phyloP scores from a whole-genome alignment of 2,113 vertebrate genomes.

The Antennarius striatus region DNA sequence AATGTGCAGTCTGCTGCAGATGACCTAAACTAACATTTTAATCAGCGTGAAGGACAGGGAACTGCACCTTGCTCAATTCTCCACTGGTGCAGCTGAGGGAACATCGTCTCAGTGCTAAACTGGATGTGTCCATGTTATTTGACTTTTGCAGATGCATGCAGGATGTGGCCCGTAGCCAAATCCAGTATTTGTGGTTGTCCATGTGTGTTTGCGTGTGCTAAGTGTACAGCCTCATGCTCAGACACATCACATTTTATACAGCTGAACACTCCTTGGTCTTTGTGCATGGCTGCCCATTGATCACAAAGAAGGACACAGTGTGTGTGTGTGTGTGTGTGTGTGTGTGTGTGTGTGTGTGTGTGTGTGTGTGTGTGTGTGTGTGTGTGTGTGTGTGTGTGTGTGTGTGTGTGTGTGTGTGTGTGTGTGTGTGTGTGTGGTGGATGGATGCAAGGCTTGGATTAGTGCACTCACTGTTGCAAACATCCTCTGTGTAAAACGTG shows the following conservation, averaged over 20 bases:
- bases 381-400: conserved; percentile 26
- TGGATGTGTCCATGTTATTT: conserved; percentile 51
- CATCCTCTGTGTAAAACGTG: background rate
- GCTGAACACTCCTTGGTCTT: conserved; percentile 57
- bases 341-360: conserved; percentile 18
- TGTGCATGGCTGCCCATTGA: conserved; percentile 76
- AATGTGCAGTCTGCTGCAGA: conserved; percentile 49
- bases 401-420: background rate
- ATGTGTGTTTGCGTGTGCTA: conserved; percentile 26
- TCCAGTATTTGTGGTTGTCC: conserved; percentile 23
- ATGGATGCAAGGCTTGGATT: conserved; percentile 5
- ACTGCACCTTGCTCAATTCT: conserved; percentile 36
- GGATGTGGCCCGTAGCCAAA: conserved; percentile 59
- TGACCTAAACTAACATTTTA: conserved; percentile 63
- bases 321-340: conserved; percentile 24
- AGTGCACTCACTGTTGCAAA: conserved; percentile 6
- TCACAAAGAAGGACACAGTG: conserved; percentile 43
- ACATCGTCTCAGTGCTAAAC: conserved; percentile 19
- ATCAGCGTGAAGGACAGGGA: conserved; percentile 66
- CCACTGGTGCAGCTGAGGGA: conserved; percentile 49
- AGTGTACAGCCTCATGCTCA: conserved; percentile 38
- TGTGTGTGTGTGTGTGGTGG: too few species aligned
- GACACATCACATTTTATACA: conserved; percentile 61
- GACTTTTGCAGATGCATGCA: conserved; percentile 58
- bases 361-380: conserved; percentile 23